Base-by-base conservation (phyloP, 30 jellyfish, hydroid and myxozoan species). In the Nemopilema nomurai region DNA sequence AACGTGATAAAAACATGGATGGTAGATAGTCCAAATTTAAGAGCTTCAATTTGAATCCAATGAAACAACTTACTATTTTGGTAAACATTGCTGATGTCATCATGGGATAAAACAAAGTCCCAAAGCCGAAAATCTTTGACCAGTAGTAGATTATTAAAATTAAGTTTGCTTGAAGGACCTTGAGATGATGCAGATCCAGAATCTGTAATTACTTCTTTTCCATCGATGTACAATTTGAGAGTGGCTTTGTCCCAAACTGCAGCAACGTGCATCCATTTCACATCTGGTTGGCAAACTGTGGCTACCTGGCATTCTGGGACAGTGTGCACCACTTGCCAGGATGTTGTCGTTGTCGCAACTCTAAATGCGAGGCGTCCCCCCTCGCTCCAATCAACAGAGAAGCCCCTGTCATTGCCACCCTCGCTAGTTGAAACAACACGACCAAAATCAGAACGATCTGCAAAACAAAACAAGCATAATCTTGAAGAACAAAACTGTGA, bases 271-370 rank as follows among this genome's bases (percentile, higher is more conserved):
- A 66, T 49, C 89, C 89, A 80, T 25, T 70, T 33, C 24, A 68
- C 1, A 16, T 26, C 72, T 4, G 81, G 81, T 16, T 24, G 32
- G 71, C 89, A 80, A 32, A 1, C 67, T 24, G 8, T 17, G 3
- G 33, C 63, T 49, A 70, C 64, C 25, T 13, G 19, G 51, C 89
- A 80, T 22, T 80, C 82, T 7, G 89, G 89, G 9, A 80, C 24
- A 6, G 81, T 80, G 74, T 68, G 41, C 49, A 23, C 13, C 20
- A 50, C 51, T 16, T 0, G 22, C 89, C 89, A 80, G 16, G 0
- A 18, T 22, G 49, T 22, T 28, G 13, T 21, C 17, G 32, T 3
- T 18, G 28, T 1, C 49, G 32, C 9, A 64, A 68, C 33, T 4
- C n/a, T n/a, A 21, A 33, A 49, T 1, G 0, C 64, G 1, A 80